Base-by-base conservation (phyloP, 2,113 vertebrate genomes). In the Xenus cinereus region DNA sequence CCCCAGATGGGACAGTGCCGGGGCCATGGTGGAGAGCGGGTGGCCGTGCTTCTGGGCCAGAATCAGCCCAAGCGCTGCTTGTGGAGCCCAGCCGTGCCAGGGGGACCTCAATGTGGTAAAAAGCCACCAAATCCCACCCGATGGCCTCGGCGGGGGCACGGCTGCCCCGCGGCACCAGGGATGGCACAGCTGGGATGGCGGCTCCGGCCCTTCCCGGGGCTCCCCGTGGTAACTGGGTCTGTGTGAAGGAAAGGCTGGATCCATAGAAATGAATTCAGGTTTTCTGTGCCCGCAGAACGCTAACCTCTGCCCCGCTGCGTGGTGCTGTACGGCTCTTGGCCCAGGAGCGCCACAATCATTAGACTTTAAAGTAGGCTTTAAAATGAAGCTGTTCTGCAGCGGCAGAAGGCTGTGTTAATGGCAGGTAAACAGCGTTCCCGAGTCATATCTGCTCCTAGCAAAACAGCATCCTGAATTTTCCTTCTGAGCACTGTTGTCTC, bases 141-240 rank as follows among this genome's bases (percentile, higher is more conserved):
- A 1, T 9, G 59, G 67, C 8, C 43, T 18, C 6, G 3, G 24
- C 1, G 5, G 20, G 39, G 53, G 10, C 8, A 12, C 1, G 4
- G 43, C 67, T 21, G 50, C 67, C 66, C 43, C 2, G 1, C 14
- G 50, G 67, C 32, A 14, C 51, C 3, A 4, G 51, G 21, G 43
- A 5, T 6, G 50, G 32, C 43, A 0, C 26, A 12, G 35, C 32
- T 2, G 1, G 32, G 35, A 22, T 1, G 3, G 87, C 46, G 6
- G 54, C 39, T 14, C 48, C 23, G 14, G 53, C 39, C 28, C 48
- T 35, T 14, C 46, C 46, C 6, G 56, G 32, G 50, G 6, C 32
- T 33, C 18, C 27, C 63, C 1, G 4, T 2, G 30, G 30, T 5
- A 28, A 28, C 30, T 15, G 37, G 53, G 7, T 26, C 45, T 48